Base-by-base conservation (phyloP, 2,113 vertebrate genomes). In the Capra hircus region DNA sequence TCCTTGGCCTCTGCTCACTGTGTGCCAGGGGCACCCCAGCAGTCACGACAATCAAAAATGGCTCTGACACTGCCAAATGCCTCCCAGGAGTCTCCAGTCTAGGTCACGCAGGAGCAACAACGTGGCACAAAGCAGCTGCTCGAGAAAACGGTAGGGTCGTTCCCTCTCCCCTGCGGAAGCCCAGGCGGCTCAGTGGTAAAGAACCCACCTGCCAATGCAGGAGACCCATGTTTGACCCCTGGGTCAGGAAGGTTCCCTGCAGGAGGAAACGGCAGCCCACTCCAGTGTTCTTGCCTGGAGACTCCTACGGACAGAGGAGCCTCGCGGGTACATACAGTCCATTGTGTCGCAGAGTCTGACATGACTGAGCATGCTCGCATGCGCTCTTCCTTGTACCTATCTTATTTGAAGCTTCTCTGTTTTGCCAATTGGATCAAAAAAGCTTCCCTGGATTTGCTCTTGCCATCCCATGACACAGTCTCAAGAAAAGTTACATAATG, bases 301-400 rank as follows among this genome's bases (percentile, higher is more conserved):
- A 43, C n/a, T 43, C 71, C 71, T 36, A 14, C 1, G 23, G 23
- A 27, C 36, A 27, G 36, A 77, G 71, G 71, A 77, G 71, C 71
- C 21, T 43, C 23, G 2, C 5, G 3, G 36, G 36, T 27, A 25
- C 23, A 27, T 27, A 25, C 23, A 27, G 71, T 25, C 71, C 36
- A 27, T 43, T 23, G 12, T 1, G 0, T 14, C 12, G 0, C 23
- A 7, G 11, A 27, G 71, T 27, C 12, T 14, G 23, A 40, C 40
- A 14, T 14, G 28, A 43, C 71, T 27, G 36, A 77, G 71, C n/a
- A 40, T 14, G 36, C 36, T 25, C 12, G 3, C 23, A 3, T 7
- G 71, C 6, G 6, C 8, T 28, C 30, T 15, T 36, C 55, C 48
- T 50, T 67, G 30, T 12, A 62, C 86, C 45, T 28, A 7, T 5